Evolutionary conservation across 2,113 vertebrate genomes (phyloP), one percentile per base, ranked within the genome.

Genomic region (Podarcis cretensis): DNA sequence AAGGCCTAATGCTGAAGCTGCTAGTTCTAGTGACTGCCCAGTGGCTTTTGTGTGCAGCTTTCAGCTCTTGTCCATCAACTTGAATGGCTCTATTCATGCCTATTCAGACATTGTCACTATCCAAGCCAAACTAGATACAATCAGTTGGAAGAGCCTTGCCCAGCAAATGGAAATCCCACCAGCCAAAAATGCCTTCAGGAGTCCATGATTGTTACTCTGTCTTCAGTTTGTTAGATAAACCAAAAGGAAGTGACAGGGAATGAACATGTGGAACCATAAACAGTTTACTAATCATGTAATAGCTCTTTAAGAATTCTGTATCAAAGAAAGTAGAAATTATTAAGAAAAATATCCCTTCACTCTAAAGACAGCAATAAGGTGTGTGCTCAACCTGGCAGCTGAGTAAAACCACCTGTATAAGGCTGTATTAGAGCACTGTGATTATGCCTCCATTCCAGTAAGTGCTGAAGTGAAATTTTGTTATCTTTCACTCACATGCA

Each of bases 11-110:
- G 69, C 81, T 9, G 0, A 37, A 83, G 86, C 94, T 93, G 81
- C 59, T 77, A 82, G 73, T 81, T 84, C 92, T 87, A 89, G 91
- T 81, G 63, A 86, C 95, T 93, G 94, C 94, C 96, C 93, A 4
- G 12, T 80, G 89, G 94, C 96, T 95, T 96, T 97, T 97, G 96
- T 90, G 65, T 85, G 89, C 89, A 87, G 95, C 96, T 95, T 96
- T 91, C 90, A 85, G 96, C 92, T 94, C 95, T 91, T 85, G 95
- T 96, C 96, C 90, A 66, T 96, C 96, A 95, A 91, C 54, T 90
- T 97, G 92, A 97, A 97, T 96, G 95, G 92, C 83, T 91, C 94
- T 95, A 96, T 97, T 97, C 96, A 97, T 92, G 86, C 77, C 92
- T 89, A 91, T 92, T 95, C 95, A 95, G 92, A 92, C 94, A 86